phyloP scores from a whole-genome alignment of 2,113 vertebrate genomes.

The Arenaria interpres region DNA sequence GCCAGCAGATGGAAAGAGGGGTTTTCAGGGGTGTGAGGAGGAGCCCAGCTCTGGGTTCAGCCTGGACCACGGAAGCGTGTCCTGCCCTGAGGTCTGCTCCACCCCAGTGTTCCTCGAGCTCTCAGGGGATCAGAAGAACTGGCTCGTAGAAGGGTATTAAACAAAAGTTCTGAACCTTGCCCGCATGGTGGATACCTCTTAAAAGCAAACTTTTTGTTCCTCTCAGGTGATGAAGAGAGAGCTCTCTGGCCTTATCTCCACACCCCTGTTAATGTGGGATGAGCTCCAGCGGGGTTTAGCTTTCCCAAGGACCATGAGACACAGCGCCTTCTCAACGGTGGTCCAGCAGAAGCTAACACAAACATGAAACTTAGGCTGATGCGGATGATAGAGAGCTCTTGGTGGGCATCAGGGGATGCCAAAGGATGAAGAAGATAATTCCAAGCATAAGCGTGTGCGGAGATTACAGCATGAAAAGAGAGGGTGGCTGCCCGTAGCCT shows the following conservation, averaged over 20 bases:
- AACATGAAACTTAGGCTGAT: accelerated
- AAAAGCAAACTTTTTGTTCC: background rate
- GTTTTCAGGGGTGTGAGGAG: background rate
- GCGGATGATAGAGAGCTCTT: background rate
- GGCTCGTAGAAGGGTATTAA: background rate
- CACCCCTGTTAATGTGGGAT: accelerated
- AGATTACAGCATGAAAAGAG: background rate
- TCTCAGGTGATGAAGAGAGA: background rate
- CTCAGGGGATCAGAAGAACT: background rate
- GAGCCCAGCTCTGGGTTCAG: background rate
- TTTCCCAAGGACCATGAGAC: background rate
- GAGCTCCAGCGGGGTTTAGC: accelerated
- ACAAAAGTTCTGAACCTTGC: background rate
- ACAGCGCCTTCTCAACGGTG: accelerated
- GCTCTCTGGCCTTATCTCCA: background rate
- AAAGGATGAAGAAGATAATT: background rate
- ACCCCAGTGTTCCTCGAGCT: accelerated
- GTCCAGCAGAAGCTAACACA: background rate
- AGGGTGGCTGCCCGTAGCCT: background rate
- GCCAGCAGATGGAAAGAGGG: background rate
- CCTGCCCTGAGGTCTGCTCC: background rate
- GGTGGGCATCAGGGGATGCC: background rate
- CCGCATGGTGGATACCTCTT: background rate
- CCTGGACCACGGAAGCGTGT: accelerated
- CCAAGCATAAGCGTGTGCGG: background rate